Evolutionary conservation across 30 jellyfish, hydroid and myxozoan species (phyloP), one percentile per base, ranked within the genome.

Genomic region (Aurelia sp.): DNA sequence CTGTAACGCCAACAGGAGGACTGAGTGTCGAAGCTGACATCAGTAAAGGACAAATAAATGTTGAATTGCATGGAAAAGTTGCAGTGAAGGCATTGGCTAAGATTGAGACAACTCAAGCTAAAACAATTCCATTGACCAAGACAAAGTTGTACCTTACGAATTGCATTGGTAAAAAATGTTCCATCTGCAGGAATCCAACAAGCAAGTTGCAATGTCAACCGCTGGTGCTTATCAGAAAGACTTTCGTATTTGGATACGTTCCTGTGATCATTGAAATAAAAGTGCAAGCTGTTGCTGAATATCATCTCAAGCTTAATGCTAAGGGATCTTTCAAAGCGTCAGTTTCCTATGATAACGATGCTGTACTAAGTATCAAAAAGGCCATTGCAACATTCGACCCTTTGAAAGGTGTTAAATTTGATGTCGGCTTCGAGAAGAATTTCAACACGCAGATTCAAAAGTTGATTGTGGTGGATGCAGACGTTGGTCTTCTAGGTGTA

Each of bases 341-440:
- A 0, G 18, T 55, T 30, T 48, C 84, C 57, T 67, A 67, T 33
- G 30, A 52, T 0, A 35, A 81, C 27, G 77, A 51, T 17, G 72
- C 19, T 5, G 73, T 58, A 3, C 33, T 81, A 2, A 52, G 72
- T 2, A 47, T 81, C 13, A 81, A 57, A 13, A 81, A 57, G 47
- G 91, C 91, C 11, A 52, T 38, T 11, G 91, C 84, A n/a, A 35
- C 74, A 9, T 67, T 81, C 47, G 91, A 81, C 31, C 38, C 60
- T 33, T 0, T 19, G 16, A 51, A 55, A 16, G 91, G 91, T 12
- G 68, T 67, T 35, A 53, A 71, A 5, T 48, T 81, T 8, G 63
- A 81, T 50, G 51, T 58, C 57, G 70, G 30, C 16, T 30, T 81
- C 22, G 53, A 51, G 21, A 35, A 55, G 21, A 59, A 67, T 51